phyloP scores from a whole-genome alignment of 2,888 invertebrate genomes.

The Brachynemurus nebulosus region DNA sequence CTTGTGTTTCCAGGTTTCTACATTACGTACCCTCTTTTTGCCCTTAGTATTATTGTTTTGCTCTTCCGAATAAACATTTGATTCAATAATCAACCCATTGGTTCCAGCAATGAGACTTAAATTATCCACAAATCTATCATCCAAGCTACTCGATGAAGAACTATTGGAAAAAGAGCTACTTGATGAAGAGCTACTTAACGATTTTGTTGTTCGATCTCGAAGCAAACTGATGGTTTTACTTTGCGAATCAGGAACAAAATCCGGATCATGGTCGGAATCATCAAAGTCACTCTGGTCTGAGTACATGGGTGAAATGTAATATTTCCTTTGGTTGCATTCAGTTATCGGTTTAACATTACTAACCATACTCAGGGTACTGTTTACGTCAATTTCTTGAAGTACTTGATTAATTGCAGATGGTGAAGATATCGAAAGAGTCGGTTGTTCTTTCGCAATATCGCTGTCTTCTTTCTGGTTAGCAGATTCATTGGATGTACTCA shows the following conservation, averaged over 20 bases:
- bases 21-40: background rate
- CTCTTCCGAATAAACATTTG: background rate
- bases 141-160: background rate
- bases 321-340: slow-evolving; percentile 15
- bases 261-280: slow-evolving; percentile 13
- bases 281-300: slow-evolving; percentile 13
- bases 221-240: slow-evolving; percentile 11
- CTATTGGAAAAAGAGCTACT: slow-evolving; percentile 12
- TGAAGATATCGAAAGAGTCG: background rate
- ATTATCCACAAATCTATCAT: background rate
- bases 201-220: slow-evolving; percentile 12
- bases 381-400: slow-evolving; percentile 3
- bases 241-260: slow-evolving; percentile 9
- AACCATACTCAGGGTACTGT: background rate
- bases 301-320: slow-evolving; percentile 13
- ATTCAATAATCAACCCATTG: background rate
- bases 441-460: slow-evolving; percentile 1
- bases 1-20: background rate
- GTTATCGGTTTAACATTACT: background rate
- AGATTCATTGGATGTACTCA: background rate
- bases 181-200: slow-evolving; percentile 12
- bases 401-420: background rate
- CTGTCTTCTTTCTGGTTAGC: slow-evolving; percentile 3
- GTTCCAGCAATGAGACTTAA: background rate
- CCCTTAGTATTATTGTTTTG: background rate